Evolutionary conservation across 2,888 invertebrate species (phyloP).

Genomic region (Mellilla xanthometata): DNA sequence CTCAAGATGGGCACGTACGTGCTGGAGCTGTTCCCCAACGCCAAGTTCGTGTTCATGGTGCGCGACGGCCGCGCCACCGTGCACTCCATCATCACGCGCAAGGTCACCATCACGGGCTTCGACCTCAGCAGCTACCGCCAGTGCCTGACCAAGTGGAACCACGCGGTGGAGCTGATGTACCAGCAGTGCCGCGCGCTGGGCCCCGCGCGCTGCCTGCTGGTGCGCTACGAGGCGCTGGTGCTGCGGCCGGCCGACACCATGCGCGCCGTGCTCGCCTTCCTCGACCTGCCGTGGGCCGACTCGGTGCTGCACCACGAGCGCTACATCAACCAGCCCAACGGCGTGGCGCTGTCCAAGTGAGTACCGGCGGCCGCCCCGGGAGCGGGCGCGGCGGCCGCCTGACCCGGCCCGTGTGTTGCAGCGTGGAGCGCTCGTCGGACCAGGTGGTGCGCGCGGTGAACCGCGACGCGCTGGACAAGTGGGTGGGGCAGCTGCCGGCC

Average conservation of each 20-base stretch:
- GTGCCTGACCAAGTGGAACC: constrained; percentile 98
- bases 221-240: constrained; percentile 98
- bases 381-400: too few species aligned
- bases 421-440: constrained; percentile 98
- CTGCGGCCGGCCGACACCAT: constrained; percentile 95
- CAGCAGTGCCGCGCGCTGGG: constrained; percentile 94
- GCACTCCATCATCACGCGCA: constrained; percentile 98
- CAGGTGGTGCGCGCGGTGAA: constrained; percentile 99
- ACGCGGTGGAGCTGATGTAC: constrained; percentile 96
- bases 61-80: constrained; percentile 99
- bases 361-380: constrained; percentile 37
- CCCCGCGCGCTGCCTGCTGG: constrained; percentile 89
- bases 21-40: constrained; percentile 96
- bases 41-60: constrained; percentile 99
- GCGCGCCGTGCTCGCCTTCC: constrained; percentile 92
- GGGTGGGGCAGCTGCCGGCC: constrained; percentile 94
- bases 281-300: constrained; percentile 97
- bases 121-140: constrained; percentile 96
- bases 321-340: constrained; percentile 97
- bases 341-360: constrained; percentile 97
- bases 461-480: constrained; percentile 95
- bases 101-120: constrained; percentile 95
- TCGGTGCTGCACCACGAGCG: constrained; percentile 98
- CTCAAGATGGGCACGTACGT: constrained; percentile 97
- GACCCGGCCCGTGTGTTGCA: constrained; percentile 52